phyloP scores from a whole-genome alignment of 2,797 vertebrate species.

The Sphenopsis melanotis region DNA sequence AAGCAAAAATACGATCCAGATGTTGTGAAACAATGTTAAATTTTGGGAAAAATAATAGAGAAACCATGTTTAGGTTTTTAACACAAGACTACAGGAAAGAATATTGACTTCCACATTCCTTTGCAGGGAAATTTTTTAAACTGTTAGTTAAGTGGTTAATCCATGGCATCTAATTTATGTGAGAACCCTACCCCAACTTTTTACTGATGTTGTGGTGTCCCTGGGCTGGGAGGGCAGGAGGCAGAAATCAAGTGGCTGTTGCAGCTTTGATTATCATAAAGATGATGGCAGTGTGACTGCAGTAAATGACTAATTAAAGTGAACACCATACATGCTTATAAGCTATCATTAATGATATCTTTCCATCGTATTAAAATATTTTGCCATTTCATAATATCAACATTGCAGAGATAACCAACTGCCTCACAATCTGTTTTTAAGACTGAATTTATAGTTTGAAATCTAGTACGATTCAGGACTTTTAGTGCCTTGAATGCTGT shows the following conservation, averaged over 20 bases:
- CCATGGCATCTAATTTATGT: background rate
- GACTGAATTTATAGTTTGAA: background rate
- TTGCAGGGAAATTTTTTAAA: background rate
- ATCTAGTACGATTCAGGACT: background rate
- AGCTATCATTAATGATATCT: conserved; percentile 17
- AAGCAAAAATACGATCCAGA: background rate
- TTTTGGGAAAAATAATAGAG: background rate
- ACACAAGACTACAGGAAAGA: background rate
- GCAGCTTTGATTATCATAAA: background rate
- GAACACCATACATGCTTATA: background rate
- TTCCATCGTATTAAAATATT: background rate
- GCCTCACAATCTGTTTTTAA: background rate
- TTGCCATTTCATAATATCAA: conserved; percentile 4
- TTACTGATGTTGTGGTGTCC: background rate
- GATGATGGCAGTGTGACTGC: background rate
- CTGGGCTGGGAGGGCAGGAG: background rate
- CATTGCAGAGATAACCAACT: background rate
- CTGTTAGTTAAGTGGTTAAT: background rate
- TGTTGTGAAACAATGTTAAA: background rate
- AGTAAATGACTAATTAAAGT: conserved; percentile 5
- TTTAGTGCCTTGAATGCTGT: background rate
- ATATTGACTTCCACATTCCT: background rate
- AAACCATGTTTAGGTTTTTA: background rate
- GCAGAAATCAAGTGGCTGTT: background rate
- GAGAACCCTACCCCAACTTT: background rate